Evolutionary conservation across 2,888 invertebrate species (phyloP).

Genomic region (Drosophila yooni): DNA sequence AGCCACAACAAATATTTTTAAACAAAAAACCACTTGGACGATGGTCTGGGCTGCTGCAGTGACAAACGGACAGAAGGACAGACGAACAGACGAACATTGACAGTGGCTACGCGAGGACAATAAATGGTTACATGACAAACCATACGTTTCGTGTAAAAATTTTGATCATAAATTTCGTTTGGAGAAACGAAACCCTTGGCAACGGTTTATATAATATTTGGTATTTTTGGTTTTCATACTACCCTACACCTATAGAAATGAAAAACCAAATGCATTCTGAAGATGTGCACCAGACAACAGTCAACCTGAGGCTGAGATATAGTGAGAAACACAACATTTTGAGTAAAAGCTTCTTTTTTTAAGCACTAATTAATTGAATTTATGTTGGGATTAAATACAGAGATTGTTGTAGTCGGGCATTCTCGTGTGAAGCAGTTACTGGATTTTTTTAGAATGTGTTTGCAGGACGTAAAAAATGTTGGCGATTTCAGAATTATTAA

Average conservation of each 20-base stretch:
- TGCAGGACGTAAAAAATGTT: constrained; percentile 13
- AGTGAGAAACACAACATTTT: background rate
- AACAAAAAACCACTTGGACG: constrained; percentile 63
- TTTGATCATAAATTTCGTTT: constrained; percentile 72
- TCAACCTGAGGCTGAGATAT: background rate
- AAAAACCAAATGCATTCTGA: background rate
- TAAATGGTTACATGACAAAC: constrained; percentile 78
- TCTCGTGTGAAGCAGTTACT: background rate
- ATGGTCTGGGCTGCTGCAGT: constrained; percentile 2
- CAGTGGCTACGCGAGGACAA: constrained; percentile 56
- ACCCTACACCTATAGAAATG: background rate
- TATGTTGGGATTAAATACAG: background rate
- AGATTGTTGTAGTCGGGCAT: background rate
- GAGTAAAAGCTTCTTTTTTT: background rate
- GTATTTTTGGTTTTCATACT: background rate
- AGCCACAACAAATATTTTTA: constrained; percentile 7
- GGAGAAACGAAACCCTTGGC: constrained; percentile 42
- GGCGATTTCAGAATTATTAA: constrained; percentile 41
- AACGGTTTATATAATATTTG: constrained; percentile 31
- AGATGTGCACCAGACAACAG: background rate
- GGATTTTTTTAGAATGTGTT: constrained; percentile 10
- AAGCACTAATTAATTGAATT: background rate
- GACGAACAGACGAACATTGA: constrained; percentile 22
- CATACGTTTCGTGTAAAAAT: constrained; percentile 75
- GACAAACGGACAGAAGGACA: constrained; percentile 4